Conservation (phyloP, 2,888 invertebrate species). For the Heliothis peltigera region DNA sequence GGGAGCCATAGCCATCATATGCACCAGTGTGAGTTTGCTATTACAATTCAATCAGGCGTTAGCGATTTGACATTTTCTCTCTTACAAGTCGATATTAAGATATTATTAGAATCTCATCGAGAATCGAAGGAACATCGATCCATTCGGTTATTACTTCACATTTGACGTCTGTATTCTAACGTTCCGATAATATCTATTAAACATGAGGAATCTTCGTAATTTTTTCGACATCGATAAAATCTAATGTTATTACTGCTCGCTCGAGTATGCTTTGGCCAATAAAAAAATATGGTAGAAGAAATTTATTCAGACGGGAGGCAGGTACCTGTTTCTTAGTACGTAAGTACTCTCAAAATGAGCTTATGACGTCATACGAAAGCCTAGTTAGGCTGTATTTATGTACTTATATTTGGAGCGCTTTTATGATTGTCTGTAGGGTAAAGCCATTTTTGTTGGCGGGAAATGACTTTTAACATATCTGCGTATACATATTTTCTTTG, state of each 20-base stretch:
- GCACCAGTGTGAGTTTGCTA: slow-evolving; percentile 43
- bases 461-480: background rate
- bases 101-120: slow-evolving; percentile 31
- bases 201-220: slow-evolving; percentile 53
- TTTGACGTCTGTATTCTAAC: slow-evolving; percentile 33
- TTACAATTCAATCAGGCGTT: slow-evolving; percentile 58
- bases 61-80: slow-evolving; percentile 42
- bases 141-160: slow-evolving; percentile 29
- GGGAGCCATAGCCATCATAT: slow-evolving; percentile 14
- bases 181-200: slow-evolving; percentile 42
- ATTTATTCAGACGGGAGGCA: slow-evolving; percentile 58
- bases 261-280: slow-evolving; percentile 47
- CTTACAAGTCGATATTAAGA: slow-evolving; percentile 44
- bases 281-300: slow-evolving; percentile 61
- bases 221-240: slow-evolving; percentile 64
- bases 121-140: slow-evolving; percentile 15
- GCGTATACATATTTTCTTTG: background rate
- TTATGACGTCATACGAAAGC: slow-evolving; percentile 42
- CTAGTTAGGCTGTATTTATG: slow-evolving; percentile 26
- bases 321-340: slow-evolving; percentile 33
- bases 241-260: slow-evolving; percentile 61
- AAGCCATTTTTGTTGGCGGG: background rate
- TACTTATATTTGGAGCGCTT: slow-evolving; percentile 24
- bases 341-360: slow-evolving; percentile 32
- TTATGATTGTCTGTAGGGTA: slow-evolving; percentile 24